Evolutionary conservation across 2,113 vertebrate genomes (phyloP).

Genomic region (Nestor notabilis): DNA sequence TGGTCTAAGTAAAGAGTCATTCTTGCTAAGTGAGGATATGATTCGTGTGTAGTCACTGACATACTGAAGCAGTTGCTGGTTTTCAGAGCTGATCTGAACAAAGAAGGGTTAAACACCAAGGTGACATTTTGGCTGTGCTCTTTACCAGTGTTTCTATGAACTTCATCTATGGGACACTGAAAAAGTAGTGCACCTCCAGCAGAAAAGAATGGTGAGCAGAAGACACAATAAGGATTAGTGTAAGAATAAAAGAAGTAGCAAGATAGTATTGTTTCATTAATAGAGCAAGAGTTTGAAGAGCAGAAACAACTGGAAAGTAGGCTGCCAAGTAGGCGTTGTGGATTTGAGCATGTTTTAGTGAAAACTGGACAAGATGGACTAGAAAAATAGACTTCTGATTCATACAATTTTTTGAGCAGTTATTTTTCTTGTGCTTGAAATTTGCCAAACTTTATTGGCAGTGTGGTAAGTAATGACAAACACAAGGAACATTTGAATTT

Average conservation of each 20-base stretch:
- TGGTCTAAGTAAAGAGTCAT: not conserved
- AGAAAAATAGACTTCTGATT: not conserved
- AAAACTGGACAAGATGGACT: not conserved
- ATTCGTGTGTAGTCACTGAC: not conserved
- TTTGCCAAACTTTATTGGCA: not conserved
- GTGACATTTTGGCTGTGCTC: not conserved
- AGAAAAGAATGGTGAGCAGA: not conserved
- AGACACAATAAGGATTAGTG: not conserved
- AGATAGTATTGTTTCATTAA: not conserved
- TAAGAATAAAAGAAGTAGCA: not conserved
- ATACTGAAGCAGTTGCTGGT: not conserved
- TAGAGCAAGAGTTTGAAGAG: not conserved
- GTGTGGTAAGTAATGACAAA: not conserved
- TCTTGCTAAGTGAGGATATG: not conserved
- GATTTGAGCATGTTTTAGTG: not conserved
- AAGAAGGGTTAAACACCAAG: not conserved
- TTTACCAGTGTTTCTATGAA: not conserved
- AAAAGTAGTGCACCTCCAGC: not conserved
- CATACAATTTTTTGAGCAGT: not conserved
- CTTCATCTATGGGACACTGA: not conserved
- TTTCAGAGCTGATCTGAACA: not conserved
- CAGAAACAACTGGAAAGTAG: not conserved
- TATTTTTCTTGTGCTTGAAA: not conserved
- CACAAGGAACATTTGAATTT: not conserved
- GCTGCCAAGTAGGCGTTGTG: rapidly evolving